phyloP scores from a whole-genome alignment of 2,888 invertebrate species.

The Machimus atricapillus region DNA sequence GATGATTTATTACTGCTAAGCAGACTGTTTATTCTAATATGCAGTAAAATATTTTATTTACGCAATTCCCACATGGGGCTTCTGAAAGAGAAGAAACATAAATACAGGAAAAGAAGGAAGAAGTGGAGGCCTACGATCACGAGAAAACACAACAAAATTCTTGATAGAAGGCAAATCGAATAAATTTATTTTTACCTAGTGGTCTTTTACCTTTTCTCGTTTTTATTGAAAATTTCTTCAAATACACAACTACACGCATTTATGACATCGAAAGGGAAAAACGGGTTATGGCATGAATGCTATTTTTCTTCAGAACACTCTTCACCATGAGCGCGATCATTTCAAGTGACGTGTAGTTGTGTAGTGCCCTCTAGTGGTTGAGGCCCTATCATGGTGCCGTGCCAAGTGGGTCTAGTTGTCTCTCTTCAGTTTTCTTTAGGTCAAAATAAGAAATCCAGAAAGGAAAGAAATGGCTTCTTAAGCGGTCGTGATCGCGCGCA shows the following conservation, averaged over 20 bases:
- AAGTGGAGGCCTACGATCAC: not conserved
- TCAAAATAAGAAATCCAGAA: conserved; percentile 14
- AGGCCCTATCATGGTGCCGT: not conserved
- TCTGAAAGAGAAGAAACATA: not conserved
- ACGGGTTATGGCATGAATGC: conserved; percentile 49
- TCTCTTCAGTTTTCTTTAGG: conserved; percentile 24
- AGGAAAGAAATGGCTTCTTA: conserved; percentile 26
- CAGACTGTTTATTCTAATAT: not conserved
- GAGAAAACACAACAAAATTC: conserved; percentile 4
- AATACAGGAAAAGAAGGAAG: not conserved
- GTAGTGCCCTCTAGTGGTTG: not conserved
- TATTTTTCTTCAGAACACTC: conserved; percentile 47
- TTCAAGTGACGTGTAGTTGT: conserved; percentile 9
- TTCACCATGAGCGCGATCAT: conserved; percentile 8
- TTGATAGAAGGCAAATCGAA: not conserved
- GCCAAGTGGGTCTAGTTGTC: conserved; percentile 8
- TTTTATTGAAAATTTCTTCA: conserved; percentile 31
- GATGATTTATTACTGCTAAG: not conserved
- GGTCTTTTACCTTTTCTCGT: not conserved
- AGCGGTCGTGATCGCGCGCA: conserved; percentile 23
- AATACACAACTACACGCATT: conserved; percentile 36
- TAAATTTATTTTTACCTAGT: not conserved
- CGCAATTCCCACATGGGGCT: not conserved
- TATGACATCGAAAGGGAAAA: conserved; percentile 35
- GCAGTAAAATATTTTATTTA: conserved; percentile 17